These are phyloP conservation scores for Stenolophus ochropezus DNA, from an alignment of 2,888 invertebrate species.

Conservation along the genomic window DNA sequence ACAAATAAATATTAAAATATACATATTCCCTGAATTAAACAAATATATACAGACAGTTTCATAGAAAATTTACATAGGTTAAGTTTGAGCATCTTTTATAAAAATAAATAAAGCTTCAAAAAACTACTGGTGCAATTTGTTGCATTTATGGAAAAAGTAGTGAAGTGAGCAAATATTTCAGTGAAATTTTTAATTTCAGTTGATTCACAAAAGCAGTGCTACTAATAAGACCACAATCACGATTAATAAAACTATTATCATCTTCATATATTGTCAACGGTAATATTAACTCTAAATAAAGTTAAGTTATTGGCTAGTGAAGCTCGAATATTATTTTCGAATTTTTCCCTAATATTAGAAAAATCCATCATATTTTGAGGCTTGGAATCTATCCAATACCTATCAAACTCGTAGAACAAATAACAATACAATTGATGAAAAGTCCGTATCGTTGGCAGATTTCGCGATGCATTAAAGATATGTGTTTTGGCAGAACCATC, in stretches of 20 bases:
- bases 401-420: conserved; percentile 95
- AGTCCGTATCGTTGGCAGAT: conserved; percentile 80
- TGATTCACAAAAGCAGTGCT: conserved; percentile 29
- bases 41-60: conserved; percentile 22
- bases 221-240: conserved; percentile 26
- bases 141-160: background rate
- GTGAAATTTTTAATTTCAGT: background rate
- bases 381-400: conserved; percentile 93
- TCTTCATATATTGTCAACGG: conserved; percentile 81
- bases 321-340: conserved; percentile 83
- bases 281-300: conserved; percentile 86
- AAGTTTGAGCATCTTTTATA: conserved; percentile 24
- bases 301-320: conserved; percentile 82
- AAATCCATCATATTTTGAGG: conserved; percentile 98
- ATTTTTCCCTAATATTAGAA: conserved; percentile 88
- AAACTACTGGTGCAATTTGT: background rate
- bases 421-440: conserved; percentile 97
- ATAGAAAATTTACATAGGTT: conserved; percentile 2
- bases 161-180: conserved; percentile 21
- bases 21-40: conserved; percentile 21
- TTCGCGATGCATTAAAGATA: conserved; percentile 87
- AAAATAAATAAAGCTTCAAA: conserved; percentile 27
- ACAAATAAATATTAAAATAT: conserved; percentile 21
- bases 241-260: conserved; percentile 37
- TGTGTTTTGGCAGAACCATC: conserved; percentile 91